These are phyloP conservation scores for Stichopus chloronotus DNA, from an alignment of 35 echinoderm and acorn worm species.

Conservation along the genomic window DNA sequence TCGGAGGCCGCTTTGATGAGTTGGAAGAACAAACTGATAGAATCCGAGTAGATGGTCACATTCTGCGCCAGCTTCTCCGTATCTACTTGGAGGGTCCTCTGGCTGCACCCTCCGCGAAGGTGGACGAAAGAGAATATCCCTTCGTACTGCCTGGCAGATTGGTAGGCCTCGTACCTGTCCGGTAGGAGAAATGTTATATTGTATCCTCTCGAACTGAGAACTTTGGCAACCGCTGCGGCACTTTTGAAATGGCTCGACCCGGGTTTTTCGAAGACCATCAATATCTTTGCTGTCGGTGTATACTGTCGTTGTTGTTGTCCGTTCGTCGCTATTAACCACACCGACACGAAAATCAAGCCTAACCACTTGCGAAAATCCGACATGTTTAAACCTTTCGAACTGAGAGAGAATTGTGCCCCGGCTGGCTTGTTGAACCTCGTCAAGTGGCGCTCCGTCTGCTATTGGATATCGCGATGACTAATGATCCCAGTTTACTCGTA, in stretches of 20 bases:
- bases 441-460: no score
- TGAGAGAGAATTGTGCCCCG: no score
- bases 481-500: no score
- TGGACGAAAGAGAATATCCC: not conserved
- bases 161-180: not conserved
- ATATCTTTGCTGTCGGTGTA: not conserved
- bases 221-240: not conserved
- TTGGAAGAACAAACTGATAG: not conserved
- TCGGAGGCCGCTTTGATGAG: slow-evolving; percentile 6
- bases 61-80: slow-evolving; percentile 13
- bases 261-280: slow-evolving; percentile 45
- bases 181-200: slow-evolving; percentile 45
- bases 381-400: not conserved
- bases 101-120: not conserved
- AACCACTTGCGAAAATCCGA: not conserved
- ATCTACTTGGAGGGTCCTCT: not conserved
- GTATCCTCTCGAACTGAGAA: not conserved
- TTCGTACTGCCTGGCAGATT: not conserved
- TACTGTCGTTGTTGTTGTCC: not conserved
- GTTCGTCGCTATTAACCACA: not conserved
- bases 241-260: slow-evolving; percentile 45
- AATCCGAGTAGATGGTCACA: not conserved
- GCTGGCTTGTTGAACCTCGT: no score
- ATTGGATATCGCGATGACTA: no score
- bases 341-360: not conserved